Conservation (phyloP, 2,113 vertebrate genomes). For the Ageneiosus marmoratus region DNA sequence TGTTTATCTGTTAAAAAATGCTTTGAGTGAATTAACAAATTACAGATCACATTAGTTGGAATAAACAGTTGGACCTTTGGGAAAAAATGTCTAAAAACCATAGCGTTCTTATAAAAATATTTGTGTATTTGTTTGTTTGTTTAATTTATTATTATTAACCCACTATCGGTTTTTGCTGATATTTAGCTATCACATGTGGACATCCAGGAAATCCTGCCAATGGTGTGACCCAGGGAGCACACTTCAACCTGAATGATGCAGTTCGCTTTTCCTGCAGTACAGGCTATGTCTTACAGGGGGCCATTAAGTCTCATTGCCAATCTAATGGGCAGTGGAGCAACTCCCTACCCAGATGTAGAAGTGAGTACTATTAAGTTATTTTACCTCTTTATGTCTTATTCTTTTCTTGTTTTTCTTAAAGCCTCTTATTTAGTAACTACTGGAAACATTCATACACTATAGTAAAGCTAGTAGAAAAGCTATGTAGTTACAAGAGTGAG, state of each 20-base stretch:
- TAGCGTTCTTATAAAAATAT: background rate
- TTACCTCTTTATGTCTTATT: background rate
- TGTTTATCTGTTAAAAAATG: too few relatives aligned
- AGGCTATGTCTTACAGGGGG: constrained; percentile 86
- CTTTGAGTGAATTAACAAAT: too few relatives aligned
- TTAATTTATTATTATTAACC: background rate
- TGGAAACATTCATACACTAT: background rate
- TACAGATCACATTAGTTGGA: too few relatives aligned
- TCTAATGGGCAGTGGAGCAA: constrained; percentile 94
- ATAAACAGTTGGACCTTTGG: too few relatives aligned
- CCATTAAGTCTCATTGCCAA: constrained; percentile 83
- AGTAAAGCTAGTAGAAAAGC: background rate
- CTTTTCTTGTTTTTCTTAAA: background rate
- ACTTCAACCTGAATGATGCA: constrained; percentile 92
- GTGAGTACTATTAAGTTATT: constrained; percentile 71
- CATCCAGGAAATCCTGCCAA: constrained; percentile 92
- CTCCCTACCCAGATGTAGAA: constrained; percentile 84
- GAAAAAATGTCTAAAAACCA: background rate
- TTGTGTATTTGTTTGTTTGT: too few relatives aligned
- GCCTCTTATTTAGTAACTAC: background rate
- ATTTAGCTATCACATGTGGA: constrained; percentile 91
- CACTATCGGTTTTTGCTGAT: background rate
- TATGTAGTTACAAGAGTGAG: background rate
- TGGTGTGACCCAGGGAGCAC: constrained; percentile 87
- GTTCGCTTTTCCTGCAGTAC: constrained; percentile 90